Evolutionary conservation across 2,797 vertebrate genomes (phyloP).

Genomic region (Gila robusta): DNA sequence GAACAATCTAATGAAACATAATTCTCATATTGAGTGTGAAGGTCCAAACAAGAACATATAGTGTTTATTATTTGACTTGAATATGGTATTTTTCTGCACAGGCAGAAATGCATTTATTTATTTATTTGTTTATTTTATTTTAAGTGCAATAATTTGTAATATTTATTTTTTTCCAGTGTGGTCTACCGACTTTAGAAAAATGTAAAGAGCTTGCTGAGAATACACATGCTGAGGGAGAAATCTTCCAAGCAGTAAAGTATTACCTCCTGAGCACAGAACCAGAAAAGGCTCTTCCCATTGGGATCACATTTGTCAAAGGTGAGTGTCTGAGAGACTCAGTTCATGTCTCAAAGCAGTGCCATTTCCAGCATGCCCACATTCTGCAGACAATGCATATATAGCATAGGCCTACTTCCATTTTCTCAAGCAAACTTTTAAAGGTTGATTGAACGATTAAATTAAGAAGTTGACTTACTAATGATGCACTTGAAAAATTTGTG

Average conservation of each 20-base stretch:
- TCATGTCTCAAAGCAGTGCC: background rate
- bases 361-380: background rate
- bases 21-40: background rate
- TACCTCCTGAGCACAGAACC: constrained; percentile 89
- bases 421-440: background rate
- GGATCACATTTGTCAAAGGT: constrained; percentile 91
- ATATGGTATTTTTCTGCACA: background rate
- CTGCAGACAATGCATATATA: background rate
- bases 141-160: background rate
- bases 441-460: background rate
- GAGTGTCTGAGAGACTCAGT: constrained; percentile 31
- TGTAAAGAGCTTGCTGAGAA: constrained; percentile 83
- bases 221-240: constrained; percentile 75
- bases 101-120: background rate
- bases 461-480: background rate
- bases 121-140: background rate
- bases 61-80: background rate
- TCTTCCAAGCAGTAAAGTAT: constrained; percentile 87
- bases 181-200: constrained; percentile 85
- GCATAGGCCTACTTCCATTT: background rate
- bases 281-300: constrained; percentile 87
- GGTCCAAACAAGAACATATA: background rate
- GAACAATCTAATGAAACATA: background rate
- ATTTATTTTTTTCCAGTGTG: constrained; percentile 81
- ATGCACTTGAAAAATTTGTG: background rate